A percentile compares a stretch with the other conserved stretches of the same genome.
These are phyloP conservation scores for Eupleurogrammus muticus DNA, from an alignment of 2,797 vertebrate species.

Conservation along the genomic window DNA sequence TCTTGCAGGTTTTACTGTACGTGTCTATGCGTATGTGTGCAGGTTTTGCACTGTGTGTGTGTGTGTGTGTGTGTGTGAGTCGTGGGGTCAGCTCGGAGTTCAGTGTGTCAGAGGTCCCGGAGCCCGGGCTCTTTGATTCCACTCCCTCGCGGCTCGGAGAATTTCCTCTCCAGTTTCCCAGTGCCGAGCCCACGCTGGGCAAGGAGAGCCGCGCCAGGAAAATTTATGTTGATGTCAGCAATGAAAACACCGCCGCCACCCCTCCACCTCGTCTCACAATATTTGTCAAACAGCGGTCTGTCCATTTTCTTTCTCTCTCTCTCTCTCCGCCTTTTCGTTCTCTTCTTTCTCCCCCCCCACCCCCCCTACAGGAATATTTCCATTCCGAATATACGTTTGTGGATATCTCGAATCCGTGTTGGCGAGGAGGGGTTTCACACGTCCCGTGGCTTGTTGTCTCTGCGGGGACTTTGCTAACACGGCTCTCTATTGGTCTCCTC, in stretches of 20 bases:
- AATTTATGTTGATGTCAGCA: constrained; percentile 88
- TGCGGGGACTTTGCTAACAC: constrained; percentile 75
- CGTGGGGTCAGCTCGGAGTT: constrained; percentile 75
- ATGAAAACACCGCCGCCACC: constrained; percentile 83
- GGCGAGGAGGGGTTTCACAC: constrained; percentile 75
- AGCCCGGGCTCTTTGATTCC: constrained; percentile 82
- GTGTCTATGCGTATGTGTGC: constrained; percentile 16
- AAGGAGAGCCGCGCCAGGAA: constrained; percentile 80
- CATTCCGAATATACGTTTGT: constrained; percentile 65
- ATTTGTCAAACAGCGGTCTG: constrained; percentile 87
- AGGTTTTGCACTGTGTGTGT: constrained; percentile 28
- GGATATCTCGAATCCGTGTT: constrained; percentile 71
- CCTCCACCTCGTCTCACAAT: constrained; percentile 84
- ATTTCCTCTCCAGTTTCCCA: constrained; percentile 84
- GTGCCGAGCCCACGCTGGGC: constrained; percentile 81
- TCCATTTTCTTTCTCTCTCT: constrained; percentile 75
- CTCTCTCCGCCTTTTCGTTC: constrained; percentile 59
- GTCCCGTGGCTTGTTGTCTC: constrained; percentile 80
- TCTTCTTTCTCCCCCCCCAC: constrained; percentile 66
- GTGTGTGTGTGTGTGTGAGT: constrained; percentile 30
- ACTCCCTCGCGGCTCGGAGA: constrained; percentile 77
- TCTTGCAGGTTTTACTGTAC: constrained; percentile 28
- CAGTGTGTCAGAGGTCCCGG: constrained; percentile 83
- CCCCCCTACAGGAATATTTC: too few relatives aligned
- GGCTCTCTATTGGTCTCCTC: constrained; percentile 66